A percentile compares a stretch with the other conserved stretches of the same genome.
Conservation (phyloP, 2,113 vertebrate genomes). For the Pardalotus punctatus region DNA sequence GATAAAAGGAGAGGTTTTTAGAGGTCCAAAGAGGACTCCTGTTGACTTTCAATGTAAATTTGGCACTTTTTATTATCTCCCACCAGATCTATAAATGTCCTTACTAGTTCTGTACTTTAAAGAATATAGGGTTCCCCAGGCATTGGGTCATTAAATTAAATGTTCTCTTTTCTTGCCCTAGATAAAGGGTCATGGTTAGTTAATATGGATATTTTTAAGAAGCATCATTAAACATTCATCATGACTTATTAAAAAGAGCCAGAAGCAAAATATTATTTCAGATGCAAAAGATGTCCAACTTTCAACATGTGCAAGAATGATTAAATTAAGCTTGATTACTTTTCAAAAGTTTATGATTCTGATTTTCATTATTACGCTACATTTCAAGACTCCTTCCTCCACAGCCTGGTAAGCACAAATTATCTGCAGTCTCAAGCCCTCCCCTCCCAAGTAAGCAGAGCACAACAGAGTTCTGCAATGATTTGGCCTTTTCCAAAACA, state of each 20-base stretch:
- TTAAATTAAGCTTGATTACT: background rate
- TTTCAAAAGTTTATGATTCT: background rate
- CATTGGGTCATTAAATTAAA: background rate
- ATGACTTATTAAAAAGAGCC: background rate
- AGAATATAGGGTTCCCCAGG: background rate
- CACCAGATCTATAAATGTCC: background rate
- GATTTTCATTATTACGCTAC: background rate
- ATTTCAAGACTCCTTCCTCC: background rate
- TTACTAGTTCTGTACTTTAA: background rate
- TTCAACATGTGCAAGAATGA: background rate
- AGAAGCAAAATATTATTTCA: background rate
- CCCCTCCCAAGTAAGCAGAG: background rate
- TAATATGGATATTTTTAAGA: slow-evolving; percentile 3
- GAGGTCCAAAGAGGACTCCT: background rate
- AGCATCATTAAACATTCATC: slow-evolving; percentile 11
- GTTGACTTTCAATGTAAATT: background rate
- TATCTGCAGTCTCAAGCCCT: background rate
- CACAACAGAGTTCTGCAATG: background rate
- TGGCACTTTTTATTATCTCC: slow-evolving; percentile 5
- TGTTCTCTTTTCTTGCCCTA: slow-evolving; percentile 17
- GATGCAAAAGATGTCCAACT: background rate
- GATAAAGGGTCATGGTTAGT: background rate
- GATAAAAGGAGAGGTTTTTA: background rate
- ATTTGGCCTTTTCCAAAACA: background rate
- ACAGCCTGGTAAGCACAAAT: background rate